Evolutionary conservation across 1,140 invertebrate genomes (phyloP), one percentile per base, ranked within the genome.

Genomic region (Goniozus legneri): DNA sequence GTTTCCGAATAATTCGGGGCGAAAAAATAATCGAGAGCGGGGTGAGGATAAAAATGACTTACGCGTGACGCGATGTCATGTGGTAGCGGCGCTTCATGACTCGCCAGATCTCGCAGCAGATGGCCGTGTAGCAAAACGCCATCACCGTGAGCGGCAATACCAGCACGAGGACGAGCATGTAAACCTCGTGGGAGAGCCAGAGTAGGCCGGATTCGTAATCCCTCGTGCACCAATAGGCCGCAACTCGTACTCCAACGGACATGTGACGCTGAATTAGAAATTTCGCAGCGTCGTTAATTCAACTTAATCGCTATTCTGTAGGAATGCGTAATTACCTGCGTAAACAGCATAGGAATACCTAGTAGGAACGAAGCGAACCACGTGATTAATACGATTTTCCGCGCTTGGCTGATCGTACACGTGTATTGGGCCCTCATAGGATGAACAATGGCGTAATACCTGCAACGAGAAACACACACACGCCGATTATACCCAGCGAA

Each of bases 371-470:
- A 81, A 2, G 79, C 50, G 1, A 80, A 51, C 86, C 86, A 88
- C 7, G 81, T 82, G n/a, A 79, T 59, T 20, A 80, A 56, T 38
- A 86, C 83, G 32, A 84, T 83, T 50, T 77, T 79, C 50, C 81
- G 78, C 0, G 86, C 84, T 55, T 86, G 82, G 50, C 83, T 83
- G 33, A 84, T 81, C 0, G 85, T 87, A 50, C 86, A 88, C 6
- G 82, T 79, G 59, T 86, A 87, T 54, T 85, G 83, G 10, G 85
- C 85, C 58, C 79, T 81, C 79, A 89, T 86, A 2, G 86, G 87
- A 71, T 88, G 84, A 20, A 87, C 78, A 42, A 89, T 89, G 19
- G 86, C 87, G 52, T 88, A 88, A 67, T 88, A 89, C 56, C 86
- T 88, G 71, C 38, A 76, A 77, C n/a, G n/a, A n/a, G n/a, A n/a